A percentile compares a stretch with the other conserved stretches of the same genome.
phyloP scores from a whole-genome alignment of 2,888 invertebrate species.

The Hemaris fuciformis region DNA sequence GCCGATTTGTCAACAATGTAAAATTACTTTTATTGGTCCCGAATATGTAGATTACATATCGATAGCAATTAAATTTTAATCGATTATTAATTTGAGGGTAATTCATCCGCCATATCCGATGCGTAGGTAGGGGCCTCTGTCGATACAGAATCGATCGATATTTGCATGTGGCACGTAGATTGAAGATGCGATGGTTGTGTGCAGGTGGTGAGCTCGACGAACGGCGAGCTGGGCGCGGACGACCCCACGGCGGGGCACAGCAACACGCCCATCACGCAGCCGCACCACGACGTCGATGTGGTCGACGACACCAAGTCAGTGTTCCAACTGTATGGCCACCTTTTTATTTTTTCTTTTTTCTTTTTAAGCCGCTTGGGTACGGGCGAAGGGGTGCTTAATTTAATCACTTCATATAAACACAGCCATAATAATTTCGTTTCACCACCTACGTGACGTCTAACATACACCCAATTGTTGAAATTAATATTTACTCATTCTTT shows the following conservation, averaged over 20 bases:
- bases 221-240: constrained; percentile 96
- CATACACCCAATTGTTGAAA: background rate
- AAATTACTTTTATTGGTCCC: too few relatives aligned
- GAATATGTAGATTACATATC: too few relatives aligned
- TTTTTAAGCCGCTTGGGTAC: constrained; percentile 32
- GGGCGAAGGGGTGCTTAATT: constrained; percentile 26
- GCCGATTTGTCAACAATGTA: background rate
- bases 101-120: constrained; percentile 1
- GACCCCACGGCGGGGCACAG: constrained; percentile 98
- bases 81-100: background rate
- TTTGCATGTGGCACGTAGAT: background rate
- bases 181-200: constrained; percentile 16
- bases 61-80: too few relatives aligned
- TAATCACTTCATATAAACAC: constrained; percentile 7
- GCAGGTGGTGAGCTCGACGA: constrained; percentile 98
- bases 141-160: background rate
- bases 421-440: background rate
- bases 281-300: constrained; percentile 95
- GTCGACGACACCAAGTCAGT: constrained; percentile 99
- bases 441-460: background rate
- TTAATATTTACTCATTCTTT: background rate
- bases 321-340: constrained; percentile 72
- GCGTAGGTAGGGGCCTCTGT: background rate
- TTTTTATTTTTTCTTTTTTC: constrained; percentile 52
- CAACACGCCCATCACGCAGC: constrained; percentile 97